Base-by-base conservation (phyloP, 2,113 vertebrate species). In the Isichthys henryi region DNA sequence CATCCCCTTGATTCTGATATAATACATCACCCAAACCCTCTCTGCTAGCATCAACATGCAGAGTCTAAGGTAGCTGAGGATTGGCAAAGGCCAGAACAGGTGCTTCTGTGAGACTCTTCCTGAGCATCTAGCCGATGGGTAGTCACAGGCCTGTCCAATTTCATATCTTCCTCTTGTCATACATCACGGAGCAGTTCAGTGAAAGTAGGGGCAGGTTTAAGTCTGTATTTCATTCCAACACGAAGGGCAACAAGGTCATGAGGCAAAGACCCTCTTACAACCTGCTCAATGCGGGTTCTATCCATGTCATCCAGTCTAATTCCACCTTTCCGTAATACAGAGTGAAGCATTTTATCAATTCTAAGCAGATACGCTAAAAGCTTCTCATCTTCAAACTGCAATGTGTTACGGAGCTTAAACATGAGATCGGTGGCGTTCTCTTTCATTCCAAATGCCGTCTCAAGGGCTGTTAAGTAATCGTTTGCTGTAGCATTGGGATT, bases 391-490 rank as follows among this genome's bases (percentile, higher is more conserved):
- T 58, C 86, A 11, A 83, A 13, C 58, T 91, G 89, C 7, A 53
- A 90, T 6, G 90, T 90, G 21, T 89, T 46, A 10, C 84, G 6
- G 56, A 88, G 90, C 87, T 58, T 90, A 1, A 89, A 27, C 80
- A 92, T 85, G 2, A 90, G 58, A 50, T 92, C 89, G 1, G 80
- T 11, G 5, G 87, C 49, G 84, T 86, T 89, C n/a, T 91, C 89
- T 85, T 87, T 92, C 0, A 87, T 90, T 27, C 86, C 90, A 90
- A 89, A 91, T 2, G 86, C 88, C 15, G 77, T 91, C 35, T 92
- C 90, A 19, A 90, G 39, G 8, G 46, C 52, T 49, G 39, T 45
- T 8, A 91, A 13, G 27, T 92, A 90, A 49, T 92, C 89, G 85
- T 35, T 62, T 2, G 89, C 84, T 3, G 87, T 90, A 35, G 92